Evolutionary conservation across 2,888 invertebrate genomes (phyloP).

Genomic region (Chironomus tentans): DNA sequence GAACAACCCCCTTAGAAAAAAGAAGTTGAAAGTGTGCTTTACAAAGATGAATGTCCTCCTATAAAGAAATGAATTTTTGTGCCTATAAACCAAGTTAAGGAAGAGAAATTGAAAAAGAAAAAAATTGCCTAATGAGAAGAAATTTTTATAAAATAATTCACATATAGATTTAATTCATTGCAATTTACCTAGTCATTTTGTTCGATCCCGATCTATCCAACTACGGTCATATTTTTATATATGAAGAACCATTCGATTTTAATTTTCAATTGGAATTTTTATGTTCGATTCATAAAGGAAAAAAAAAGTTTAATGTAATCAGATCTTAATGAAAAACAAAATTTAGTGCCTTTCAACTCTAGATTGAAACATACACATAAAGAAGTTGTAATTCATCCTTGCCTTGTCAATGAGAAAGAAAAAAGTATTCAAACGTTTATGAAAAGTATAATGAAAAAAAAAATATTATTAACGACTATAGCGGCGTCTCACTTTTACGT

Average conservation of each 20-base stretch:
- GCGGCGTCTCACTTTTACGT: conserved; percentile 1
- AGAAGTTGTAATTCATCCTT: not conserved
- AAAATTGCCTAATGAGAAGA: not conserved
- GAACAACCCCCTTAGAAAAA: not conserved
- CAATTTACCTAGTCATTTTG: conserved; percentile 18
- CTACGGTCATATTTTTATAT: too few relatives aligned
- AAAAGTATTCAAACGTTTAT: not conserved
- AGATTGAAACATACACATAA: not conserved
- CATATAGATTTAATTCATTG: not conserved
- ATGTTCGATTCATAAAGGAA: too few relatives aligned
- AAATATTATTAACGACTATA: not conserved
- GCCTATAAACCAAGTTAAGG: conserved; percentile 4
- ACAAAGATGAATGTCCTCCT: not conserved
- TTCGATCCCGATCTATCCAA: too few relatives aligned
- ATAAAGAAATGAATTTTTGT: conserved; percentile 8
- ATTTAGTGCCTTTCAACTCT: not conserved
- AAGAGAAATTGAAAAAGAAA: not conserved
- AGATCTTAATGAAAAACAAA: not conserved
- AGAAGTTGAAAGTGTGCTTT: conserved; percentile 22
- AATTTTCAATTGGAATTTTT: too few relatives aligned
- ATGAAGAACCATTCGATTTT: too few relatives aligned
- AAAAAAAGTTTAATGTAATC: too few relatives aligned
- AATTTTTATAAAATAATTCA: not conserved
- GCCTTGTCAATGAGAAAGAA: not conserved
- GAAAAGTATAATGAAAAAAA: not conserved